These are phyloP conservation scores for Sciurus carolinensis DNA, from an alignment of 2,797 vertebrate genomes.

Conservation along the genomic window DNA sequence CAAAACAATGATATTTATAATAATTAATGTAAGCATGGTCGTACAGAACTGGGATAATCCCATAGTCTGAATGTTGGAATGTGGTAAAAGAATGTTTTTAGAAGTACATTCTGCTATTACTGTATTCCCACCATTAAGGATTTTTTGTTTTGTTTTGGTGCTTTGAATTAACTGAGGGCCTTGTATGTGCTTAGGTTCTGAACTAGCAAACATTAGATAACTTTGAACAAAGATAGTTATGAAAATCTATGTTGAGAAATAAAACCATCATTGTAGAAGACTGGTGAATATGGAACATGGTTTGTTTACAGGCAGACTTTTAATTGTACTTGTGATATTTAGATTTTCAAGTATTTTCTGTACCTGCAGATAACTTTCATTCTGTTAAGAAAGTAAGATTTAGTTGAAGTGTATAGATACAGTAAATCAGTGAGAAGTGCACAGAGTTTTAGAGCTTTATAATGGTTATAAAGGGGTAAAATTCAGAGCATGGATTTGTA, in stretches of 20 bases:
- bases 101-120: slow-evolving; percentile 2
- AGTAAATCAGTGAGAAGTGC: neutral
- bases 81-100: slow-evolving; percentile 28
- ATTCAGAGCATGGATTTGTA: neutral
- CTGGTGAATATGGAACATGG: slow-evolving; percentile 1
- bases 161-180: neutral
- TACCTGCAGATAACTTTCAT: slow-evolving; percentile 36
- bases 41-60: neutral
- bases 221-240: slow-evolving; percentile 35
- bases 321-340: neutral
- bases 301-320: slow-evolving; percentile 37
- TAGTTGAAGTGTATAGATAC: neutral
- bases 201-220: neutral
- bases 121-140: neutral
- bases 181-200: slow-evolving; percentile 19
- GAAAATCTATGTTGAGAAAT: slow-evolving; percentile 31
- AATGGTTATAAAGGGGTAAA: neutral
- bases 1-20: neutral
- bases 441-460: slow-evolving; percentile 26
- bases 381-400: neutral
- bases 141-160: no score
- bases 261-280: neutral
- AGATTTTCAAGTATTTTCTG: slow-evolving; percentile 25
- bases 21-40: slow-evolving; percentile 26
- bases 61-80: slow-evolving; percentile 27